phyloP scores from a whole-genome alignment of 1,140 invertebrate genomes.

The Drosophila gunungcola region DNA sequence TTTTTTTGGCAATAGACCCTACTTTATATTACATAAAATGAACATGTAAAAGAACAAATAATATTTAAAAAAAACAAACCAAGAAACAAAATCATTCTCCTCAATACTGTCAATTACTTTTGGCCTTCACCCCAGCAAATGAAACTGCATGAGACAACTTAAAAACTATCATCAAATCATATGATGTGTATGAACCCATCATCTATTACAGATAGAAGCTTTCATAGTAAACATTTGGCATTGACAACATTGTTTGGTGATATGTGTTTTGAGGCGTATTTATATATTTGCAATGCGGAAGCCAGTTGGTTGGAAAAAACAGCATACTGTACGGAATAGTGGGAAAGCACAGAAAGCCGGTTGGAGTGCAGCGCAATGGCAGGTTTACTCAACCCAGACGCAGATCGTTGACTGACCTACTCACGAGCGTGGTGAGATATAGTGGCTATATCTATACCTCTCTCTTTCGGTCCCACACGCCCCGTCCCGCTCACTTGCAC shows the following conservation, averaged over 20 bases:
- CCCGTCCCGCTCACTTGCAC: constrained; percentile 14
- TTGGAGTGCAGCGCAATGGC: constrained; percentile 27
- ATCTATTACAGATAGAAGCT: constrained; percentile 6
- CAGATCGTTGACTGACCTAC: constrained; percentile 81
- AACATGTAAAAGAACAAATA: too few species aligned
- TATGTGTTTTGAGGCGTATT: constrained; percentile 6
- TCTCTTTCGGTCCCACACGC: constrained; percentile 1
- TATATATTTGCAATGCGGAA: constrained; percentile 69
- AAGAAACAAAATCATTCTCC: background rate
- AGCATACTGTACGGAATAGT: constrained; percentile 23
- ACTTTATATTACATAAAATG: too few species aligned
- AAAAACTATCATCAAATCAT: background rate
- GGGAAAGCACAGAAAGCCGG: constrained; percentile 67
- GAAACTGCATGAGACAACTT: background rate
- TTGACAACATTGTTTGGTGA: constrained; percentile 50
- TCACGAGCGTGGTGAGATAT: constrained; percentile 38
- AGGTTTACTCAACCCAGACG: constrained; percentile 59
- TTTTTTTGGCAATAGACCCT: too few species aligned
- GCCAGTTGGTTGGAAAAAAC: constrained; percentile 13
- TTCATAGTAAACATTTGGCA: constrained; percentile 52
- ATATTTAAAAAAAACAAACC: too few species aligned
- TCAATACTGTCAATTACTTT: background rate
- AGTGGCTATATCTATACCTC: constrained; percentile 16
- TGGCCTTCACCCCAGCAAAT: background rate
- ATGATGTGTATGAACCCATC: background rate